Percentiles rank a stretch among this genome's conserved stretches.
phyloP scores from a whole-genome alignment of 1,140 invertebrate genomes.

The Propsilocerus akamusi region DNA sequence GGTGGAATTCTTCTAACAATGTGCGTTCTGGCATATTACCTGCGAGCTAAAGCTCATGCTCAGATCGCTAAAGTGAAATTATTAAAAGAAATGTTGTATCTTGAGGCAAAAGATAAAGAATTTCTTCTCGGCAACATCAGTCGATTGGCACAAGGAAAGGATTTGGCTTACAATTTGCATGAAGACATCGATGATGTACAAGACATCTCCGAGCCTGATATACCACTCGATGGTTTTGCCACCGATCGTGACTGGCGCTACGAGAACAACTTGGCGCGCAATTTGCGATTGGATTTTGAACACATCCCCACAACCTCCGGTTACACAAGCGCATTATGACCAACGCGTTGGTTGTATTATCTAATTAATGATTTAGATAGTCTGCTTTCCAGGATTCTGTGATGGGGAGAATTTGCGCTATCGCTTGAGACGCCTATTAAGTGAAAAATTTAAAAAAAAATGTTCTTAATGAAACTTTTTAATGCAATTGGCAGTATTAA shows the following conservation, averaged over 20 bases:
- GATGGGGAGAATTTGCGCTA: background rate
- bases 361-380: background rate
- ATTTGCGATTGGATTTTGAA: background rate
- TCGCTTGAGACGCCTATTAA: background rate
- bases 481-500: background rate
- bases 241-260: background rate
- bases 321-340: background rate
- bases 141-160: constrained; percentile 5
- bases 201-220: background rate
- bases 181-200: background rate
- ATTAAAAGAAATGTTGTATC: constrained; percentile 42
- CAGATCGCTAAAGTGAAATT: constrained; percentile 40
- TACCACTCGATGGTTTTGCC: background rate
- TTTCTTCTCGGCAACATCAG: constrained; percentile 41
- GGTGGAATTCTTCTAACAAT: constrained; percentile 28
- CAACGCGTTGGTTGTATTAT: background rate
- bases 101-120: constrained; percentile 56
- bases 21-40: constrained; percentile 44
- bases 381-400: background rate
- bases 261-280: background rate
- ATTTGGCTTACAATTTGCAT: background rate
- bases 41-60: constrained; percentile 39
- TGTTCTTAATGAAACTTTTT: background rate
- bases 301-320: background rate
- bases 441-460: background rate